These are phyloP conservation scores for Drosophila glabriapex DNA, from an alignment of 2,888 invertebrate genomes.

Conservation along the genomic window DNA sequence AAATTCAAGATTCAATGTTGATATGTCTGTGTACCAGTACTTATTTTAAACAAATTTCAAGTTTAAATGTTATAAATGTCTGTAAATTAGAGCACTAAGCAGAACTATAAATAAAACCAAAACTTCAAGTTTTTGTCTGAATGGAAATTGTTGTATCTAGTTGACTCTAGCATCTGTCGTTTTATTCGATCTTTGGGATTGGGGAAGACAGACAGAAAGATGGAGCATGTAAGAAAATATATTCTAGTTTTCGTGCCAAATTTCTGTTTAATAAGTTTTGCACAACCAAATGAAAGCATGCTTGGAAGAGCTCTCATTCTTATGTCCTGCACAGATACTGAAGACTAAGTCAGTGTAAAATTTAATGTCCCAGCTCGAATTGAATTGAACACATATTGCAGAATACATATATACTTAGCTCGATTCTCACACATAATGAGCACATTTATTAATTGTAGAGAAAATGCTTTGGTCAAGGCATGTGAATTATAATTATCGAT, in stretches of 20 bases:
- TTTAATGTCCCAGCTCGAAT: too few relatives aligned
- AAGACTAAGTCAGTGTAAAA: too few relatives aligned
- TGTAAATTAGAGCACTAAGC: constrained; percentile 41
- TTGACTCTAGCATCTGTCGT: not conserved
- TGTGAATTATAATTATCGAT: too few relatives aligned
- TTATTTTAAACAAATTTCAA: constrained; percentile 45
- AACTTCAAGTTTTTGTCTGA: constrained; percentile 68
- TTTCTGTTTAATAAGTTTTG: not conserved
- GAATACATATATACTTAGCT: too few relatives aligned
- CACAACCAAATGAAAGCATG: not conserved
- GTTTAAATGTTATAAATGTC: constrained; percentile 54
- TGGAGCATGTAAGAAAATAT: not conserved
- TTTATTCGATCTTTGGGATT: not conserved
- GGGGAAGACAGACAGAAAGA: not conserved
- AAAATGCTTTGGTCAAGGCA: too few relatives aligned
- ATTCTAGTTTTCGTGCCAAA: too few relatives aligned
- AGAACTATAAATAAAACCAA: constrained; percentile 36
- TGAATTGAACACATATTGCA: not conserved
- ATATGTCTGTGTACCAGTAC: constrained; percentile 64
- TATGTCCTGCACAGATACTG: not conserved
- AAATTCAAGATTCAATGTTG: constrained; percentile 56
- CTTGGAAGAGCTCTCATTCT: not conserved
- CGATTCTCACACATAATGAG: too few relatives aligned
- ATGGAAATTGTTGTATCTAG: constrained; percentile 28
- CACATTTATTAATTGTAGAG: too few relatives aligned